These are phyloP conservation scores for Tapirus terrestris DNA, from an alignment of 2,113 vertebrate species.

Conservation along the genomic window DNA sequence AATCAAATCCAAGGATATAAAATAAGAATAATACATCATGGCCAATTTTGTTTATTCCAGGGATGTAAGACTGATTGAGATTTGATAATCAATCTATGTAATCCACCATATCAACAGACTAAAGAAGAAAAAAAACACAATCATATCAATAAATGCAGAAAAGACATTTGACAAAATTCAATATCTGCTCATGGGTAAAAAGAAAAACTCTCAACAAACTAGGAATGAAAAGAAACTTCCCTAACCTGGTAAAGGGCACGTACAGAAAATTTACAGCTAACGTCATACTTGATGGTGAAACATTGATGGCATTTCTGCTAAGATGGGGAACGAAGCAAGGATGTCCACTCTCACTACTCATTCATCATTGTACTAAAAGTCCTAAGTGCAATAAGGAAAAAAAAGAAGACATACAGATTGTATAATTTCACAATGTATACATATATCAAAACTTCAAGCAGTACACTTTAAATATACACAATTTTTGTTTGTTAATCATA, in stretches of 20 bases:
- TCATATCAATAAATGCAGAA: neutral
- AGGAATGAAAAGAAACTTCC: neutral
- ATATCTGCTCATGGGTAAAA: neutral
- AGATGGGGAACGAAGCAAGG: neutral
- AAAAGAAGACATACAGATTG: neutral
- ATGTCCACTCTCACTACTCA: neutral
- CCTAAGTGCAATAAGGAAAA: neutral
- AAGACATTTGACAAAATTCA: conserved; percentile 37
- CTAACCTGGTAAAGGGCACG: neutral
- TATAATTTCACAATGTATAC: neutral
- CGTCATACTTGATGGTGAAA: neutral
- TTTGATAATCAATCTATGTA: neutral
- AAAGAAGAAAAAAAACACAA: neutral
- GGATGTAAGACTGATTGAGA: neutral
- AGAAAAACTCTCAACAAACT: neutral
- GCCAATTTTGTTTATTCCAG: neutral
- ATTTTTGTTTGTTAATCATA: neutral
- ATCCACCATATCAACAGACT: neutral
- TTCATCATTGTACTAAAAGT: neutral
- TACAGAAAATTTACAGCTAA: neutral
- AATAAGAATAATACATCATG: neutral
- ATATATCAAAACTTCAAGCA: neutral
- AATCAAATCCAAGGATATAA: neutral
- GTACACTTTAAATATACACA: neutral
- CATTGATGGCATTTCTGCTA: neutral